Evolutionary conservation across 2,888 invertebrate genomes (phyloP).

Genomic region (Cerastis rubricosa): DNA sequence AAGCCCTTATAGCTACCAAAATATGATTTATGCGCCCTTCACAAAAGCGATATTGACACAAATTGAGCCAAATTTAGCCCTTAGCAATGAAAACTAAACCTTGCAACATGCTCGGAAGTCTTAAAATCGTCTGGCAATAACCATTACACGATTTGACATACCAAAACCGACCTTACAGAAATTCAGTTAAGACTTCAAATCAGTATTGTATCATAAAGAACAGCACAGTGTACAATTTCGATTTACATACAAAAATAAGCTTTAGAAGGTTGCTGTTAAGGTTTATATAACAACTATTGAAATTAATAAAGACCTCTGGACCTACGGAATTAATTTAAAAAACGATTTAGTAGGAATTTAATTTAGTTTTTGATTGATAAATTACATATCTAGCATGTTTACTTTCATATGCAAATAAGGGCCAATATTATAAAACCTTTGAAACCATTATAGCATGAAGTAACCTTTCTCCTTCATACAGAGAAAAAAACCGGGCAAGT

Average conservation of each 20-base stretch:
- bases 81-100: slow-evolving; percentile 7
- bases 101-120: not conserved
- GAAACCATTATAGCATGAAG: no score
- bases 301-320: not conserved
- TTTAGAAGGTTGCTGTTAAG: accelerated
- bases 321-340: slow-evolving; percentile 29
- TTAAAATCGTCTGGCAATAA: slow-evolving; percentile 21
- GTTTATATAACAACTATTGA: not conserved
- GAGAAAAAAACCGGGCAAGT: no score
- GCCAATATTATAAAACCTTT: no score
- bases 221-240: not conserved
- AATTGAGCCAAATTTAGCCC: slow-evolving; percentile 13
- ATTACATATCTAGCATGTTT: not conserved
- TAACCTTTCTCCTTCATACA: no score
- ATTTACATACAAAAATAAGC: not conserved
- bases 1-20: slow-evolving; percentile 39
- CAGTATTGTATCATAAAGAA: not conserved
- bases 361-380: not conserved
- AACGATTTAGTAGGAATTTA: not conserved
- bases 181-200: not conserved
- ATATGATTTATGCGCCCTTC: slow-evolving; percentile 54
- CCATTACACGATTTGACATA: not conserved
- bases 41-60: slow-evolving; percentile 35
- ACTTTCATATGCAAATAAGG: no score
- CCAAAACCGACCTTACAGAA: slow-evolving; percentile 17